A percentile compares a stretch with the other conserved stretches of the same genome.
phyloP scores from a whole-genome alignment of 2,888 invertebrate genomes.

The Trichacis sp. region DNA sequence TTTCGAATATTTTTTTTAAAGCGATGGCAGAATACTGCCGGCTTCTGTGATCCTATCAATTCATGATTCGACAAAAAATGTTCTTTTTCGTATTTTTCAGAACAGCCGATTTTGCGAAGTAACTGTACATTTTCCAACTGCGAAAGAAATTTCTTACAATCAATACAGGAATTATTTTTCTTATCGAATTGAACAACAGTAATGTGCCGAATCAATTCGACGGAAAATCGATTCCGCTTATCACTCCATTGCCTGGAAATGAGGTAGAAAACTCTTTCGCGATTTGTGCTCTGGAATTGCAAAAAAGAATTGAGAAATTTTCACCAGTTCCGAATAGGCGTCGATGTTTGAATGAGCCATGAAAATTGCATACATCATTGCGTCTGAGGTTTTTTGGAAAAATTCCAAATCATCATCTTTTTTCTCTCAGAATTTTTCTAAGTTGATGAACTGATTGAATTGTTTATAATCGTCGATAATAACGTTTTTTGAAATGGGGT shows the following conservation, averaged over 20 bases:
- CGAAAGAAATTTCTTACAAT: neutral
- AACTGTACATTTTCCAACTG: neutral
- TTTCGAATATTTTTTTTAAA: too few relatives aligned
- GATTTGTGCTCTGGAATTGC: slow-evolving; percentile 1
- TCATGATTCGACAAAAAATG: too few relatives aligned
- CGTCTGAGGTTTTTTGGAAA: neutral
- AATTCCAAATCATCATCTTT: neutral
- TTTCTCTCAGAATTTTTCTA: too few relatives aligned
- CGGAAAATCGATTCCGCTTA: neutral
- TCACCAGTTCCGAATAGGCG: neutral
- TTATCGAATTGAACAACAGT: neutral
- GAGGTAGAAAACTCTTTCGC: slow-evolving; percentile 2
- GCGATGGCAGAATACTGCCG: too few relatives aligned
- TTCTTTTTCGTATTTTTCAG: too few relatives aligned
- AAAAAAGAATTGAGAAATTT: slow-evolving; percentile 1
- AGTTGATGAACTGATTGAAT: too few relatives aligned
- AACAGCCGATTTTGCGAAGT: neutral
- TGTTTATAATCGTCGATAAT: too few relatives aligned
- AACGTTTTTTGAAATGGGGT: too few relatives aligned
- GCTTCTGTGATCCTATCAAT: too few relatives aligned
- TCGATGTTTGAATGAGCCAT: neutral
- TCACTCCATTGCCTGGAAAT: slow-evolving; percentile 5
- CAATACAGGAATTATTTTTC: neutral
- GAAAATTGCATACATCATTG: neutral
- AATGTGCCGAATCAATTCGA: slow-evolving; percentile 5